Base-by-base conservation (phyloP, 2,113 vertebrate species). In the Pelecanoides urinatrix region DNA sequence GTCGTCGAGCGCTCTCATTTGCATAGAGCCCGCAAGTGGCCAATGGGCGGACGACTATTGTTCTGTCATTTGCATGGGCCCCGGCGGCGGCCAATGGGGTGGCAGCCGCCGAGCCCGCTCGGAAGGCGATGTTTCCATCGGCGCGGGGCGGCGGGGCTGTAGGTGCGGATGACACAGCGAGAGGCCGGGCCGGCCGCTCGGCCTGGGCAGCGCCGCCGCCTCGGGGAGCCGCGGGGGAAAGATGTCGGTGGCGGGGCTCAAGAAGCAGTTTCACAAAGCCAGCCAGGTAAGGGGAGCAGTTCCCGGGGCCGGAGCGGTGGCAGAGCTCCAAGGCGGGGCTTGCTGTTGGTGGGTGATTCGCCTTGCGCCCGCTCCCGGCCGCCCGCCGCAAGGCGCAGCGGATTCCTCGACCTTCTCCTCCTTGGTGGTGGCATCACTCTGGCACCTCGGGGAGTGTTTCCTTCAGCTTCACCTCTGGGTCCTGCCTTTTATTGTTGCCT, bases 231-330 rank as follows among this genome's bases (percentile, higher is more conserved):
- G 80, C 82, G 79, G 79, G 40, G 80, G 5, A 58, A 98, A 84
- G 91, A 99, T 99, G 99, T 99, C 98, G 75, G 98, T 99, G 98
- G 98, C 99, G 55, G 99, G 99, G 96, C 97, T 99, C 80, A 99
- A 98, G 98, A 99, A 99, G 96, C 99, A 99, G 98, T 99, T 99
- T 78, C 99, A 99, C 97, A 99, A 99, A 97, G 99, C 99, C 96
- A 99, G 99, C 92, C 99, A 99, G 99, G 99, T 99, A 98, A 82
- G 98, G 62, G 11, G 16, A 61, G 34, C 59, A 3, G 52, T 1
- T 13, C 19, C 9, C 16, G 63, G n/a, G 32, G 78, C 52, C 10
- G 34, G 36, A n/a, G 72, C 49, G 32, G 22, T 5, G 36, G 56
- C 27, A 9, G 71, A n/a, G 88, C 52, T 59, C 45, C 7, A 0